These are phyloP conservation scores for Stenurella melanura DNA, from an alignment of 2,888 invertebrate species.

Conservation along the genomic window DNA sequence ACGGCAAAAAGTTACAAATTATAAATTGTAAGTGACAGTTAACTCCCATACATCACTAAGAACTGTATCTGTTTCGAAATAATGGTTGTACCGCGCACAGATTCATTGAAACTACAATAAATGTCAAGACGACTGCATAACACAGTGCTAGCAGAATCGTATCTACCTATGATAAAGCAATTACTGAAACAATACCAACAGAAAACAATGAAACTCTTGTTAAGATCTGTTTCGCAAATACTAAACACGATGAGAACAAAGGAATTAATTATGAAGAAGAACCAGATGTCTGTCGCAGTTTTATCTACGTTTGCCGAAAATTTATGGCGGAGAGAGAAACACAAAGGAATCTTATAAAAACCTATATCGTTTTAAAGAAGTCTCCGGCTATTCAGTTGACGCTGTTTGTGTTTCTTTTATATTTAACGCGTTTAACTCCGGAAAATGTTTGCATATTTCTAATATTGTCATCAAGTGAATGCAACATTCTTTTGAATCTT, in stretches of 20 bases:
- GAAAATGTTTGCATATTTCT: not conserved
- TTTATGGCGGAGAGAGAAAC: conserved; percentile 20
- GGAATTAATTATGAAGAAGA: conserved; percentile 57
- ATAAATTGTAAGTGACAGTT: too few species aligned
- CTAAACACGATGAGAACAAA: conserved; percentile 50
- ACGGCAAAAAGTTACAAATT: too few species aligned
- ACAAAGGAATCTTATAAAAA: conserved; percentile 26
- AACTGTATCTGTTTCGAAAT: too few species aligned
- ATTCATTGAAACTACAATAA: conserved; percentile 1
- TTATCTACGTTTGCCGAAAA: conserved; percentile 40
- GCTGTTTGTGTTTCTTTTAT: conserved; percentile 27
- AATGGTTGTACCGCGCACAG: not conserved
- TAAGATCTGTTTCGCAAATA: conserved; percentile 56
- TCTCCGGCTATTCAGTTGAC: conserved; percentile 13
- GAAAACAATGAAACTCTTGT: conserved; percentile 53
- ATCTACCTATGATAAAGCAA: conserved; percentile 55
- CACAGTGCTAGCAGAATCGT: not conserved
- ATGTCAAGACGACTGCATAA: conserved; percentile 5
- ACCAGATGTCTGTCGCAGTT: conserved; percentile 55
- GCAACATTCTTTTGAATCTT: not conserved
- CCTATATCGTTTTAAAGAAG: conserved; percentile 22
- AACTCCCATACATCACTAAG: too few species aligned
- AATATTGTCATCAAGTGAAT: not conserved
- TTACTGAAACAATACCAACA: conserved; percentile 52
- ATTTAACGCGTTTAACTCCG: not conserved